These are phyloP conservation scores for Diarsia brunnea DNA, from an alignment of 2,888 invertebrate genomes.

Conservation along the genomic window DNA sequence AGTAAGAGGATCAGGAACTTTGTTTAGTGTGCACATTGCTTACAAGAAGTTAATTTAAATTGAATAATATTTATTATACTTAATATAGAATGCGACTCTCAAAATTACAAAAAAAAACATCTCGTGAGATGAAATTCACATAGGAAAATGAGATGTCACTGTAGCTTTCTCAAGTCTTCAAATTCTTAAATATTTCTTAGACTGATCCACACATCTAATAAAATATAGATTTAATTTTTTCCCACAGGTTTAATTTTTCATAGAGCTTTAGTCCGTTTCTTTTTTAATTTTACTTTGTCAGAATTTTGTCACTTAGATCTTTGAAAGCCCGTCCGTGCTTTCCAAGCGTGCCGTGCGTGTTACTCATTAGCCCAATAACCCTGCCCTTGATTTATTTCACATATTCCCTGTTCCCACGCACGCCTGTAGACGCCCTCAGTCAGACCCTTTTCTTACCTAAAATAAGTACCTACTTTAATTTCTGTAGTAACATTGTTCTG, in stretches of 20 bases:
- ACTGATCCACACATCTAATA: background rate
- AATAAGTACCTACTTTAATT: background rate
- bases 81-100: background rate
- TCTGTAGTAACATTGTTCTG: constrained; percentile 15
- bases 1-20: constrained; percentile 2
- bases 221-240: background rate
- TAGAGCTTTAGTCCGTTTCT: background rate
- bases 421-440: background rate
- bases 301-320: background rate
- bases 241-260: too few species aligned
- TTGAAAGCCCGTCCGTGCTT: background rate
- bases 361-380: background rate
- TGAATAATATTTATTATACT: background rate
- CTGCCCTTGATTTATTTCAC: constrained; percentile 1
- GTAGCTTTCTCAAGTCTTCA: background rate
- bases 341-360: background rate
- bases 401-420: background rate
- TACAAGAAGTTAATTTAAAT: constrained; percentile 8
- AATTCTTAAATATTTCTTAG: background rate
- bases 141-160: constrained; percentile 18
- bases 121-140: constrained; percentile 4
- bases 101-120: constrained; percentile 5
- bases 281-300: background rate
- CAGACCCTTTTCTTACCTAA: background rate
- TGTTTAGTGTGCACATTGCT: constrained; percentile 4